phyloP scores from a whole-genome alignment of 2,113 vertebrate species.

The Gopherus flavomarginatus region DNA sequence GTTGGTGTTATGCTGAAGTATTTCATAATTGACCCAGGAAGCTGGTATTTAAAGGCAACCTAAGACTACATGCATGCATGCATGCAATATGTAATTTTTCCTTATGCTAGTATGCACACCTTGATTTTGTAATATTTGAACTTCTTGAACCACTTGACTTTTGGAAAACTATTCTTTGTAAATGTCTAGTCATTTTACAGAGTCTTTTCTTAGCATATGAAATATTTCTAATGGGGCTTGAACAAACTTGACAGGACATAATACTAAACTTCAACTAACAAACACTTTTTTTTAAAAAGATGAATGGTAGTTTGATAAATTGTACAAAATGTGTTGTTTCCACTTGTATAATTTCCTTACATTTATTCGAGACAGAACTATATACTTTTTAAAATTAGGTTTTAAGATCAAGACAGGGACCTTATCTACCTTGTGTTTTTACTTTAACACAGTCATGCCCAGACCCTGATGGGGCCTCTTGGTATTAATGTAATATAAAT shows the following conservation, averaged over 20 bases:
- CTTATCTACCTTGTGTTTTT: neutral
- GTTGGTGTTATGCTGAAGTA: neutral
- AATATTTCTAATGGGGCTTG: neutral
- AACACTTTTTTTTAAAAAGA: neutral
- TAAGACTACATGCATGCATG: neutral
- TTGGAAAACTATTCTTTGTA: neutral
- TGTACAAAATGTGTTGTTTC: neutral
- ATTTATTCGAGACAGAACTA: neutral
- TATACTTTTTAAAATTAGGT: neutral
- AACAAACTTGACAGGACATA: neutral
- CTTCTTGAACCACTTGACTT: neutral
- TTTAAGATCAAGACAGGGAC: neutral
- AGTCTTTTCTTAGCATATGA: neutral
- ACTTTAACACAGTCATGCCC: fast-evolving
- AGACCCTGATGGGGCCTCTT: neutral
- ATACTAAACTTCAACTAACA: no score
- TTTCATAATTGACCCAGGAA: neutral
- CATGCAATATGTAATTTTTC: neutral
- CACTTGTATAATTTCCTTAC: neutral
- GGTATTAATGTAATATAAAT: neutral
- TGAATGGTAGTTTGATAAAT: neutral
- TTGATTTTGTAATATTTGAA: neutral
- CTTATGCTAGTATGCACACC: neutral
- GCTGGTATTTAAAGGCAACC: neutral
- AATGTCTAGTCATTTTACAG: neutral